Conservation (phyloP, 2,888 invertebrate species). For the Chloroclysta siterata region DNA sequence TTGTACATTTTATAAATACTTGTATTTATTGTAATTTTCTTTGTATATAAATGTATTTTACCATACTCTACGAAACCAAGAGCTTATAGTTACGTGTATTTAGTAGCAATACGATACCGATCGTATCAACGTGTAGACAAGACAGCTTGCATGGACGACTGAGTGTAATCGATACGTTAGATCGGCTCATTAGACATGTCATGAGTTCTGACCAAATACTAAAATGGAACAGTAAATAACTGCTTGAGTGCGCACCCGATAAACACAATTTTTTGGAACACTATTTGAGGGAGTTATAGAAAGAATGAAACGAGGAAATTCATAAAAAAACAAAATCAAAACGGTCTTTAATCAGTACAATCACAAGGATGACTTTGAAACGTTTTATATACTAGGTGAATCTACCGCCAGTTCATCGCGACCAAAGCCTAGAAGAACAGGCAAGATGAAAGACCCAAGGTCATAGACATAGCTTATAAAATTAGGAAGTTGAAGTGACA, state of each 20-base stretch:
- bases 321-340: no score
- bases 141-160: constrained; percentile 29
- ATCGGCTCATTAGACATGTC: constrained; percentile 26
- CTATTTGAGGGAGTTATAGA: no score
- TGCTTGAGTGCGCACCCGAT: background rate
- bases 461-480: background rate
- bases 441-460: no score
- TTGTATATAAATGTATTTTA: background rate
- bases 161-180: constrained; percentile 27
- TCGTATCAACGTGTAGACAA: constrained; percentile 31
- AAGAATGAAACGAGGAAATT: no score
- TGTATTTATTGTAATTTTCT: no score
- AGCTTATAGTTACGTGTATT: constrained; percentile 11
- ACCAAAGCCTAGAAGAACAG: no score
- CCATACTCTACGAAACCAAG: constrained; percentile 12
- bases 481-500: background rate
- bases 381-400: no score
- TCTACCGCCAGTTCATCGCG: no score
- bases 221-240: constrained; percentile 6
- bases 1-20: no score
- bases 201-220: constrained; percentile 19
- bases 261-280: no score
- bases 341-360: no score
- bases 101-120: constrained; percentile 29
- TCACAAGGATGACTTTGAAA: no score